A percentile compares a stretch with the other conserved stretches of the same genome.
These are phyloP conservation scores for Eristalinus aeneus DNA, from an alignment of 2,888 invertebrate species.

Conservation along the genomic window DNA sequence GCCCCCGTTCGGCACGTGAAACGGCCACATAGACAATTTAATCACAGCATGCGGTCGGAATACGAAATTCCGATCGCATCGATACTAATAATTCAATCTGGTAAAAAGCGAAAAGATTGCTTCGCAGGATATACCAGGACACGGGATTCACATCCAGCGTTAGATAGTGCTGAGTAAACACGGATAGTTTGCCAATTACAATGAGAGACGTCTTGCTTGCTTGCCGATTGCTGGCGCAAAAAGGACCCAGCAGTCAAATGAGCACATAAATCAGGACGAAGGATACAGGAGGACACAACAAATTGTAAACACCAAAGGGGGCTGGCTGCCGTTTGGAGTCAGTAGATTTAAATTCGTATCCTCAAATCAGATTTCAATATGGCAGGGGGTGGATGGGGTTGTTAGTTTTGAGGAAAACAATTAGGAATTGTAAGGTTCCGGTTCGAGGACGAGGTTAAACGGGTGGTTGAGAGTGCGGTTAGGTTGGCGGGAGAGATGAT, in stretches of 20 bases:
- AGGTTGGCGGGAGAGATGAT: background rate
- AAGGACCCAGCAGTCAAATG: conserved; percentile 67
- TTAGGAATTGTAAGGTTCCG: conserved; percentile 44
- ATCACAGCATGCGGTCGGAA: conserved; percentile 79
- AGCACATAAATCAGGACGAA: conserved; percentile 69
- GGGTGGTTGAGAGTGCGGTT: background rate
- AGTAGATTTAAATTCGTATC: conserved; percentile 51
- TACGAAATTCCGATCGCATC: conserved; percentile 77
- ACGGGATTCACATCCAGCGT: conserved; percentile 16
- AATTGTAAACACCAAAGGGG: conserved; percentile 42
- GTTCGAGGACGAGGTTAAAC: conserved; percentile 30
- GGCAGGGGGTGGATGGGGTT: conserved; percentile 10
- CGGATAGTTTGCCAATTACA: conserved; percentile 71
- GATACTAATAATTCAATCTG: conserved; percentile 75
- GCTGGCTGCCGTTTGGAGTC: conserved; percentile 14
- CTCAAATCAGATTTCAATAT: conserved; percentile 67
- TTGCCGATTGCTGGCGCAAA: conserved; percentile 40
- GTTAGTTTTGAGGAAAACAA: conserved; percentile 41
- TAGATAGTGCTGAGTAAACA: conserved; percentile 64
- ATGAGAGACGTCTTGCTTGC: conserved; percentile 56
- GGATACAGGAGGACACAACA: conserved; percentile 58
- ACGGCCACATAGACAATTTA: conserved; percentile 75
- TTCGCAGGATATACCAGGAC: conserved; percentile 28
- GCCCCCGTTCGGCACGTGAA: conserved; percentile 15
- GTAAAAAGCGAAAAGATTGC: conserved; percentile 37